phyloP scores from a whole-genome alignment of 2,797 vertebrate species.

The Phalanger gymnotis region DNA sequence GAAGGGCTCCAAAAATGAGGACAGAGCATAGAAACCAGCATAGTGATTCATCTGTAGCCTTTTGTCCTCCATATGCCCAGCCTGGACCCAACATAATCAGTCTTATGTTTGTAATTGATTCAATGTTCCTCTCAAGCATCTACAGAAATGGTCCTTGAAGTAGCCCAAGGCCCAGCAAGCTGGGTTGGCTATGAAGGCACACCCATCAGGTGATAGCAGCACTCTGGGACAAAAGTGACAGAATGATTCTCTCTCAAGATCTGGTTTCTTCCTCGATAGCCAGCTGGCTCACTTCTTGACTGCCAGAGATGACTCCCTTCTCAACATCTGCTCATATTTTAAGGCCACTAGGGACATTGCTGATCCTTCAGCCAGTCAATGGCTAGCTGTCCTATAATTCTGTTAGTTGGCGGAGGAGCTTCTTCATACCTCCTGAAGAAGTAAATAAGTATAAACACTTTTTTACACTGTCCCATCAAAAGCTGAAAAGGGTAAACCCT shows the following conservation, averaged over 20 bases:
- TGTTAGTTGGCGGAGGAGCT: background rate
- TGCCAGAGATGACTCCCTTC: background rate
- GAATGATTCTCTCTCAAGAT: background rate
- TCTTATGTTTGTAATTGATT: constrained; percentile 94
- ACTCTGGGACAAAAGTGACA: constrained; percentile 66
- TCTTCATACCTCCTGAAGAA: background rate
- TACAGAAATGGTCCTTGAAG: constrained; percentile 92
- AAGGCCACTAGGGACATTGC: background rate
- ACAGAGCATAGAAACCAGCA: constrained; percentile 94
- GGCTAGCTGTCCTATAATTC: background rate
- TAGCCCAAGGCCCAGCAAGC: constrained; percentile 85
- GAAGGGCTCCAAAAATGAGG: constrained; percentile 91
- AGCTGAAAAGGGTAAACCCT: background rate
- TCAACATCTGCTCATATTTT: background rate
- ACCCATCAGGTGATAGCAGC: background rate
- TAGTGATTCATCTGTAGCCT: constrained; percentile 96
- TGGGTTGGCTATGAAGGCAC: constrained; percentile 11
- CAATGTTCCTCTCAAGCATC: constrained; percentile 92
- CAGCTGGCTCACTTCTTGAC: background rate
- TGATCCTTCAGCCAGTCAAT: background rate
- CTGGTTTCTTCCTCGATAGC: background rate
- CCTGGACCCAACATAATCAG: constrained; percentile 94
- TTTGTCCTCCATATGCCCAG: constrained; percentile 94
- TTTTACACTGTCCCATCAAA: background rate
- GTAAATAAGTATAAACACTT: background rate